phyloP scores from a whole-genome alignment of 2,113 vertebrate genomes.

The Brienomyrus longianalis region DNA sequence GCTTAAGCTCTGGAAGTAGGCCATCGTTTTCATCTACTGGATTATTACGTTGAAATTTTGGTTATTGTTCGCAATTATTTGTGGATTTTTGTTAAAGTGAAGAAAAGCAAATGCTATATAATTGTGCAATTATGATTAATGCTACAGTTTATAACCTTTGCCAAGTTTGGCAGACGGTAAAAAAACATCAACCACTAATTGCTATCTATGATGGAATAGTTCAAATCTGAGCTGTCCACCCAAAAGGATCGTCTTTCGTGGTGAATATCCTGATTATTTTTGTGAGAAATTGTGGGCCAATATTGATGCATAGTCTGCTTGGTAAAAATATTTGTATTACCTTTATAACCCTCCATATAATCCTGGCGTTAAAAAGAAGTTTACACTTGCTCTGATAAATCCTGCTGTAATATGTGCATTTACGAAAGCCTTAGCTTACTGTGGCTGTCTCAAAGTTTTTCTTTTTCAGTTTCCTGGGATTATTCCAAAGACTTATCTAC shows the following conservation, averaged over 20 bases:
- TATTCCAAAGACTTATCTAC: neutral
- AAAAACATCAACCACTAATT: neutral
- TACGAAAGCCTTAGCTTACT: neutral
- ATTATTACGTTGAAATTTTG: neutral
- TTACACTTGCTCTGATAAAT: neutral
- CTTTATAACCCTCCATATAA: neutral
- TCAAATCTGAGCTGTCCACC: neutral
- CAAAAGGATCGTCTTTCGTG: too few relatives aligned
- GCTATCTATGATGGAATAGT: neutral
- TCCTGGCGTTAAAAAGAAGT: neutral
- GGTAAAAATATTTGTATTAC: neutral
- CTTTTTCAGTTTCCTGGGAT: neutral
- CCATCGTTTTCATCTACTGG: neutral
- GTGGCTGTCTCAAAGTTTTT: neutral
- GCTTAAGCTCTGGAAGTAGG: neutral
- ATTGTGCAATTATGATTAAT: neutral
- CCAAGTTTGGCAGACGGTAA: neutral
- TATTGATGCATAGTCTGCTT: neutral
- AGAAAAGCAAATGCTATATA: neutral
- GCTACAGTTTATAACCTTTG: neutral
- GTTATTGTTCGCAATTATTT: neutral
- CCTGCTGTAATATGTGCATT: neutral
- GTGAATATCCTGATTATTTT: constrained; percentile 5
- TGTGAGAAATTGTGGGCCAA: too few relatives aligned
- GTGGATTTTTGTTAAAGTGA: neutral